These are phyloP conservation scores for Nipponia nippon DNA, from an alignment of 2,113 vertebrate genomes.

Conservation along the genomic window DNA sequence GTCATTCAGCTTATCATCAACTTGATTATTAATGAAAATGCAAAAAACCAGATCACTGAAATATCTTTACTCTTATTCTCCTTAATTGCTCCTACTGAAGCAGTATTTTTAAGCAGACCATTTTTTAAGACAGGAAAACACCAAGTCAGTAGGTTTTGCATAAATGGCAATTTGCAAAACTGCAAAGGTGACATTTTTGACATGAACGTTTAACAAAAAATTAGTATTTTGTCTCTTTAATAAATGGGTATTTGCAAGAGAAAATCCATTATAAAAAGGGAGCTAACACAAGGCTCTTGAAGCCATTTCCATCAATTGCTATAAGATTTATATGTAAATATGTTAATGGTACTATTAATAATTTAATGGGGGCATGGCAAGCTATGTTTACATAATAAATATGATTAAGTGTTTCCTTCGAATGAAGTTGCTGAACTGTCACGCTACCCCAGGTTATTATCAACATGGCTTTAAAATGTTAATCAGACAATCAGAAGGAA, in stretches of 20 bases:
- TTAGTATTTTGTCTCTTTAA: constrained; percentile 60
- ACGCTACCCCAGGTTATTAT: constrained; percentile 67
- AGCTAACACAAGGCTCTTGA: constrained; percentile 39
- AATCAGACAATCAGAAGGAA: constrained; percentile 58
- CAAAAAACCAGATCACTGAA: background rate
- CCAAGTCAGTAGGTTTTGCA: constrained; percentile 1
- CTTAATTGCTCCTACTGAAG: constrained; percentile 17
- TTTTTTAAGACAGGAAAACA: constrained; percentile 28
- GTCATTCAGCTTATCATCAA: background rate
- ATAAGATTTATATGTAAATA: constrained; percentile 77
- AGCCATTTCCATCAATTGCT: constrained; percentile 65
- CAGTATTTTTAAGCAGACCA: background rate
- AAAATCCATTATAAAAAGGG: constrained; percentile 56
- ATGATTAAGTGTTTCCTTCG: constrained; percentile 74
- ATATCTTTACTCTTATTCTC: background rate
- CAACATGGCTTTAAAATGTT: constrained; percentile 65
- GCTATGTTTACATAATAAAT: constrained; percentile 77
- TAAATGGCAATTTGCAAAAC: constrained; percentile 54
- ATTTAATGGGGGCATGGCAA: constrained; percentile 73
- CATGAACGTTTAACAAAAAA: constrained; percentile 54
- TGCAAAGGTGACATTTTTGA: constrained; percentile 56
- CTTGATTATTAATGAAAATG: background rate
- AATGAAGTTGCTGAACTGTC: constrained; percentile 72
- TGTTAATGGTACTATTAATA: constrained; percentile 74
- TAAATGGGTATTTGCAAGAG: constrained; percentile 46